Conservation (phyloP, 2,888 invertebrate genomes). For the Pammene aurita region DNA sequence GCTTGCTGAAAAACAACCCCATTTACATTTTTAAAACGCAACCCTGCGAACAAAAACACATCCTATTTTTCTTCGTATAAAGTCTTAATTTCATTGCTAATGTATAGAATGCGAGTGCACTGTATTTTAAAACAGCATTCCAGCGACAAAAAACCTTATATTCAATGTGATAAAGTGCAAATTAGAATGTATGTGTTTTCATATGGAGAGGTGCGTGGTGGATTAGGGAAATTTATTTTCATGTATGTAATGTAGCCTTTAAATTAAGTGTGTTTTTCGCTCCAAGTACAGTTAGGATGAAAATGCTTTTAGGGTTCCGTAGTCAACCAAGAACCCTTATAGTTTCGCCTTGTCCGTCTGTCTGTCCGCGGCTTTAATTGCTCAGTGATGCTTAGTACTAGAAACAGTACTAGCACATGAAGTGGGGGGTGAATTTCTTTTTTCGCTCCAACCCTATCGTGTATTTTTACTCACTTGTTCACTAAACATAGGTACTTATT, state of each 20-base stretch:
- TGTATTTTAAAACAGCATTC: neutral
- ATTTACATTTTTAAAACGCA: slow-evolving; percentile 1
- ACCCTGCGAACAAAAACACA: neutral
- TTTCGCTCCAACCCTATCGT: too few relatives aligned
- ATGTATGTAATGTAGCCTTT: slow-evolving; percentile 25
- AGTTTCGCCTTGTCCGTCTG: too few relatives aligned
- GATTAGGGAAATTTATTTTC: slow-evolving; percentile 23
- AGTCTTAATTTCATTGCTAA: slow-evolving; percentile 8
- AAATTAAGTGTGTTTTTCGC: slow-evolving; percentile 18
- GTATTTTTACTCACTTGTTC: too few relatives aligned
- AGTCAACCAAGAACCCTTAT: too few relatives aligned
- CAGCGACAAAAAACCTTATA: neutral
- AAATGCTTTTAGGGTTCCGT: neutral
- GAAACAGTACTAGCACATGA: too few relatives aligned
- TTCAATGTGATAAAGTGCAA: neutral
- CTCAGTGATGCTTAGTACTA: too few relatives aligned
- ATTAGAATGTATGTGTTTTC: neutral
- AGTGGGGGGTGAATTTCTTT: too few relatives aligned
- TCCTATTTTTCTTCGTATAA: neutral
- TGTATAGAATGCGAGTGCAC: slow-evolving; percentile 11
- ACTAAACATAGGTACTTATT: too few relatives aligned
- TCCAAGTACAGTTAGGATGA: slow-evolving; percentile 10
- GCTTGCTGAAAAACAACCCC: neutral
- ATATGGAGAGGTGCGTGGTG: slow-evolving; percentile 9
- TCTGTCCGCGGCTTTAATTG: too few relatives aligned